Evolutionary conservation across 2,797 vertebrate species (phyloP), one percentile per base, ranked within the genome.

Genomic region (Takifugu ocellatus): DNA sequence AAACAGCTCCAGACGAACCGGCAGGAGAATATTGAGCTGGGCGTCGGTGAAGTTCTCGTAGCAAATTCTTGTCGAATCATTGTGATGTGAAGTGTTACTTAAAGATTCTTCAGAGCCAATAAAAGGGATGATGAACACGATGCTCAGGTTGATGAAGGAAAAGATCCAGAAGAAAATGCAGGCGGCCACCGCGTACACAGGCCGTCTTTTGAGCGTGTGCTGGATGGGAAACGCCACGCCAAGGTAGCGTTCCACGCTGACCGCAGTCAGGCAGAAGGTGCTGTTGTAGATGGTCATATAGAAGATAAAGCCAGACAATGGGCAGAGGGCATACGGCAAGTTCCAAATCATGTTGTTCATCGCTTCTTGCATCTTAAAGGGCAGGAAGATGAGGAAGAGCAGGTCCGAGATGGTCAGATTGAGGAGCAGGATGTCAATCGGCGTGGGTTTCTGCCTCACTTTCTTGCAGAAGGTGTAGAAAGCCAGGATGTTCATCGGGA

Each of bases 231-330:
- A 94, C 3, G 92, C 92, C 11, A 93, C 91, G 0, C 92, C 93
- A n/a, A 94, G 74, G 74, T 93, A 94, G 29, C 93, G 90, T 59
- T 94, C 93, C 0, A 93, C 85, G 2, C 93, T 92, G 48, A 94
- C 83, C 0, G 90, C 93, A 0, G 91, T 94, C 61, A 94, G 85
- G 68, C 92, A 92, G 64, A 92, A 90, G 25, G 85, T 87, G 70
- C 93, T 94, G 77, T 88, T 92, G 78, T 94, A 94, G 78, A 93
- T 93, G 56, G 92, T 93, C 87, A 93, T 91, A 77, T 92, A 94
- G 84, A 93, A 93, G 64, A 93, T 17, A 65, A 92, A 92, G 39
- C 89, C 84, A 0, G 92, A 92, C 15, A 94, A 47, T 0, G 91
- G 88, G 36, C 93, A 94, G n/a, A 94, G 81, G 7, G 17, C 9